Conservation (phyloP, 1,140 invertebrate genomes). For the Leucophenga varia region DNA sequence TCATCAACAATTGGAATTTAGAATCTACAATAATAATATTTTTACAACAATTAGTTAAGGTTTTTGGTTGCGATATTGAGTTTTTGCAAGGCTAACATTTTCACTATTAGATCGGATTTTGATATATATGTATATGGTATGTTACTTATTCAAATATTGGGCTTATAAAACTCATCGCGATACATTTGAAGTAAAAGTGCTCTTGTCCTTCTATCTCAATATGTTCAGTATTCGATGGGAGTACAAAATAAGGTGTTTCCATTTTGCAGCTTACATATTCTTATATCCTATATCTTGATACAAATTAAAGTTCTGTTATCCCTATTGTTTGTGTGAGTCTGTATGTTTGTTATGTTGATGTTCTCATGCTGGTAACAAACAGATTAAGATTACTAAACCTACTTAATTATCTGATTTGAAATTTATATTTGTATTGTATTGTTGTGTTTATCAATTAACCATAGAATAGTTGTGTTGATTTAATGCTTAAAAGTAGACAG, state of each 20-base stretch:
- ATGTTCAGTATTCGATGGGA: slow-evolving; percentile 40
- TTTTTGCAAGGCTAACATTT: slow-evolving; percentile 39
- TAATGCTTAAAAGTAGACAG: slow-evolving; percentile 44
- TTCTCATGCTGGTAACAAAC: slow-evolving; percentile 17
- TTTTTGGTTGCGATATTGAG: slow-evolving; percentile 37
- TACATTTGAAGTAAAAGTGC: slow-evolving; percentile 20
- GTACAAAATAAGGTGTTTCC: slow-evolving; percentile 43
- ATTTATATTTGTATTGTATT: slow-evolving; percentile 35
- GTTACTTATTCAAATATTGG: slow-evolving; percentile 18
- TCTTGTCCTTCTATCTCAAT: neutral
- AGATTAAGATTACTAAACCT: slow-evolving; percentile 29
- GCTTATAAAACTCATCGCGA: slow-evolving; percentile 39
- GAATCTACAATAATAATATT: slow-evolving; percentile 29
- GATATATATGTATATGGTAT: slow-evolving; percentile 15
- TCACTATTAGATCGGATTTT: slow-evolving; percentile 42
- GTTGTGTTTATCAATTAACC: slow-evolving; percentile 33
- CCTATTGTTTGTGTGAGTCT: slow-evolving; percentile 23
- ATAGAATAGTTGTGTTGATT: slow-evolving; percentile 22
- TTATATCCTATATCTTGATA: too few species aligned
- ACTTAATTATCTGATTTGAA: slow-evolving; percentile 35
- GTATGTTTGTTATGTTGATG: slow-evolving; percentile 14
- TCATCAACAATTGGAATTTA: slow-evolving; percentile 50
- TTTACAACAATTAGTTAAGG: slow-evolving; percentile 45
- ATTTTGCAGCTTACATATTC: slow-evolving; percentile 22
- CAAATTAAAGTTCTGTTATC: slow-evolving; percentile 21